phyloP scores from a whole-genome alignment of 2,113 vertebrate species.

The Gobius niger region DNA sequence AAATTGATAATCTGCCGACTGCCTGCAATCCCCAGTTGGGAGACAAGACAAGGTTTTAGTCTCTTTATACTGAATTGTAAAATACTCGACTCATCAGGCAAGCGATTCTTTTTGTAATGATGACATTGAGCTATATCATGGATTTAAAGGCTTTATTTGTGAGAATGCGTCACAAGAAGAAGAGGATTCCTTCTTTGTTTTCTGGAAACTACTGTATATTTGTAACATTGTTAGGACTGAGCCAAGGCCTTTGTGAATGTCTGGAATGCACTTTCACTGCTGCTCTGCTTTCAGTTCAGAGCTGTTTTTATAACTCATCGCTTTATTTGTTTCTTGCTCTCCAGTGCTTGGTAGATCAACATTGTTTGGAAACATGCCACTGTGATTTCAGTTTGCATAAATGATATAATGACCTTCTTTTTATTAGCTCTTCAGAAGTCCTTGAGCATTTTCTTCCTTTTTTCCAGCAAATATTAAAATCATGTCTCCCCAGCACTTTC shows the following conservation, averaged over 20 bases:
- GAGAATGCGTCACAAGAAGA: too few species aligned
- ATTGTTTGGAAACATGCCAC: slow-evolving; percentile 1
- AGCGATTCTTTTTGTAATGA: too few species aligned
- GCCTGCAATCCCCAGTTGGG: too few species aligned
- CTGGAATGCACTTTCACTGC: neutral
- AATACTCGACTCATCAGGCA: too few species aligned
- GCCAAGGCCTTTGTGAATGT: neutral
- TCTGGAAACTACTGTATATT: neutral
- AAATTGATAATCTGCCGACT: too few species aligned
- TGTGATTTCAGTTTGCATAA: neutral
- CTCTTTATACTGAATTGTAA: too few species aligned
- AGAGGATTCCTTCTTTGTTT: too few species aligned
- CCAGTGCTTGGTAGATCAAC: neutral
- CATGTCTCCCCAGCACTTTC: neutral
- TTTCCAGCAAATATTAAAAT: neutral
- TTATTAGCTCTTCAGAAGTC: slow-evolving; percentile 1
- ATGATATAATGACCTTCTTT: slow-evolving; percentile 9
- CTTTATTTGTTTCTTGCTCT: neutral
- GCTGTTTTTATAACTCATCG: neutral
- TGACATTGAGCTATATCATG: too few species aligned
- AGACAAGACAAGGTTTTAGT: too few species aligned
- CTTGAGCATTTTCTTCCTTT: neutral
- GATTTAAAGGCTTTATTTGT: too few species aligned
- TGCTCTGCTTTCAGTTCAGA: neutral
- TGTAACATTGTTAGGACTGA: neutral